Evolutionary conservation across 1,140 invertebrate genomes (phyloP).

Genomic region (Drosophila subpulchrella): DNA sequence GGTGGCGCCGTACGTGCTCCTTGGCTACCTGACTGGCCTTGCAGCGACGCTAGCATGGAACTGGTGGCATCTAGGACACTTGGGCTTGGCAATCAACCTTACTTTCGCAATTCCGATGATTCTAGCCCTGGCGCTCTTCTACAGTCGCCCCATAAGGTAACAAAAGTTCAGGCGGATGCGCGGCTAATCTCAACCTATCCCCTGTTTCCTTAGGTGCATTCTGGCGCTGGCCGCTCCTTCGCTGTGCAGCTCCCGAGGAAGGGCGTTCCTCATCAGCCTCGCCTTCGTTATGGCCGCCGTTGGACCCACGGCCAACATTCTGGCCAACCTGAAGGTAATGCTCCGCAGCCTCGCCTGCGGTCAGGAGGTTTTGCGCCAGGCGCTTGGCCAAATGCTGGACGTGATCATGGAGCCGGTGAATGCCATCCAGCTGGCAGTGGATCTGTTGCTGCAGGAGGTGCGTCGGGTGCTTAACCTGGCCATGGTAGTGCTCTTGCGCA

Average conservation of each 20-base stretch:
- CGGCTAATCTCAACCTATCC: background rate
- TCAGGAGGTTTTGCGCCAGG: constrained; percentile 90
- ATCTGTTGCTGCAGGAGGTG: constrained; percentile 86
- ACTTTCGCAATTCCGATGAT: constrained; percentile 12
- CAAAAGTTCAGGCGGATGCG: background rate
- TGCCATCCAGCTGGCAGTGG: constrained; percentile 87
- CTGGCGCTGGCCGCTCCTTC: constrained; percentile 90
- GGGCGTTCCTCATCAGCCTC: constrained; percentile 91
- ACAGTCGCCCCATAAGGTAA: constrained; percentile 38
- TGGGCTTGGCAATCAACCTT: constrained; percentile 12
- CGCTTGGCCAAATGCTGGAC: constrained; percentile 87
- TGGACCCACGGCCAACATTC: constrained; percentile 91
- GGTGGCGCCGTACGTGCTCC: constrained; percentile 22
- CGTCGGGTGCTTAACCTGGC: constrained; percentile 87
- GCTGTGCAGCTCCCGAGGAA: constrained; percentile 91
- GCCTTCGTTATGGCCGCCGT: constrained; percentile 90
- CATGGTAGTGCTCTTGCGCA: constrained; percentile 86
- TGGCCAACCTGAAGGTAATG: constrained; percentile 91
- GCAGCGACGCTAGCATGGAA: constrained; percentile 32
- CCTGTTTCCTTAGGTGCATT: constrained; percentile 85
- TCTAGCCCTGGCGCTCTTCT: constrained; percentile 16
- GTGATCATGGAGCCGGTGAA: constrained; percentile 88
- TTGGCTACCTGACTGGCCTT: constrained; percentile 45
- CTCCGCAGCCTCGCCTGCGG: constrained; percentile 91
- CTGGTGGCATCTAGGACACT: constrained; percentile 27